Base-by-base conservation (phyloP, 2,113 vertebrate genomes). In the Albula glossodonta region DNA sequence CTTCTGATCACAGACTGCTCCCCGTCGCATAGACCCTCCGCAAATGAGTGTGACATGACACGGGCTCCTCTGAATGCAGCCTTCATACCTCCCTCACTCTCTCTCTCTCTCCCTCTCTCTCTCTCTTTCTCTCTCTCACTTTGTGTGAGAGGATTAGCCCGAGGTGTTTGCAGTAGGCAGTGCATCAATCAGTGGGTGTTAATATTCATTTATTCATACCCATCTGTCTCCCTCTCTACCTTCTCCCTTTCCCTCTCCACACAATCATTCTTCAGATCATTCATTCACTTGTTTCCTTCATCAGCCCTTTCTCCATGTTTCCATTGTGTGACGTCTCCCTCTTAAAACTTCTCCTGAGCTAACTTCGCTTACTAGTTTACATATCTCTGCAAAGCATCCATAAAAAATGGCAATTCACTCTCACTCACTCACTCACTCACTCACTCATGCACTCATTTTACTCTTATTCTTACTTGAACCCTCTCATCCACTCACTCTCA, bases 121-220 rank as follows among this genome's bases (percentile, higher is more conserved):
- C 86, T 86, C 87, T 15, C 49, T 51, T 12, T 41, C n/a, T 2
- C 60, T n/a, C 4, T 60, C 70, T 82, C 51, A 49, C 19, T 70
- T 66, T 91, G 87, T 91, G 84, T 84, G 80, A 78, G 84, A 88
- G 89, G 92, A 91, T 93, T 92, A 93, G 88, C 90, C 51, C 63
- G 87, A 93, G 90, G 90, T 93, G 91, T 92, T 92, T 92, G 88
- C 87, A 89, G 87, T 80, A 88, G 87, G 80, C 83, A 83, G 25
- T 48, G 78, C 87, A 85, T 92, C 89, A 88, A 78, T 89, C 87
- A 80, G 87, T 50, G 86, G 86, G 84, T 88, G 87, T 92, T 93
- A 89, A 91, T 93, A 93, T 95, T 95, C 91, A 94, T 93, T 86
- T 88, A 92, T 92, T 90, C 89, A 90, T 87, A 86, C 90, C 88